Evolutionary conservation across 1,140 invertebrate genomes (phyloP).

Genomic region (Melanaphis sacchari): DNA sequence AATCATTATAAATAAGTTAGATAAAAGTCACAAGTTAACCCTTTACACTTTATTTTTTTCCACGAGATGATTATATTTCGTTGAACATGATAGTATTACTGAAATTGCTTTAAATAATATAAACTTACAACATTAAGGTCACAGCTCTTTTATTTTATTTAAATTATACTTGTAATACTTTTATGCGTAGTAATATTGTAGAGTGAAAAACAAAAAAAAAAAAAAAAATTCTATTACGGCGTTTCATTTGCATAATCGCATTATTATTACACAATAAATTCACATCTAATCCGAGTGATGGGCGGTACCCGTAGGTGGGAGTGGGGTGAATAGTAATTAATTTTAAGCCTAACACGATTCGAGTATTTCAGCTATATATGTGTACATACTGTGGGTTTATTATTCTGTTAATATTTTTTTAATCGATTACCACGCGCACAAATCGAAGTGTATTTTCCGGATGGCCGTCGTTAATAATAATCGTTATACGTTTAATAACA

Average conservation of each 20-base stretch:
- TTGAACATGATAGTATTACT: not conserved
- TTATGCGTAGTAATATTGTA: not conserved
- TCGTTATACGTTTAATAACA: not conserved
- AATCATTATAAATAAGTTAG: slow-evolving; percentile 47
- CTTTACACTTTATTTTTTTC: not conserved
- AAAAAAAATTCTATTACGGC: not conserved
- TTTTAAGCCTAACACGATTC: not conserved
- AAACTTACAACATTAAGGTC: not conserved
- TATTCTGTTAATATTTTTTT: not conserved
- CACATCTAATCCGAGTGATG: not conserved
- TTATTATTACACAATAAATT: slow-evolving; percentile 13
- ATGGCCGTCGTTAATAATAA: not conserved
- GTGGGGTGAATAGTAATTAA: not conserved
- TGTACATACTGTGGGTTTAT: not conserved
- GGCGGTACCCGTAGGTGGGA: too few species aligned
- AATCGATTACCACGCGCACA: not conserved
- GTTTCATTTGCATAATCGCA: slow-evolving; percentile 17
- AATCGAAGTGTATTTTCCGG: not conserved
- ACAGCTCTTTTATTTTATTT: slow-evolving; percentile 15
- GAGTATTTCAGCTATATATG: not conserved
- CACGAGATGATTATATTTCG: not conserved
- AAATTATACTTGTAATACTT: not conserved
- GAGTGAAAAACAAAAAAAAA: not conserved
- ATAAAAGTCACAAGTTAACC: slow-evolving; percentile 48
- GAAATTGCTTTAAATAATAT: slow-evolving; percentile 45